phyloP scores from a whole-genome alignment of 2,797 vertebrate species.

The Enteromius radiatus region DNA sequence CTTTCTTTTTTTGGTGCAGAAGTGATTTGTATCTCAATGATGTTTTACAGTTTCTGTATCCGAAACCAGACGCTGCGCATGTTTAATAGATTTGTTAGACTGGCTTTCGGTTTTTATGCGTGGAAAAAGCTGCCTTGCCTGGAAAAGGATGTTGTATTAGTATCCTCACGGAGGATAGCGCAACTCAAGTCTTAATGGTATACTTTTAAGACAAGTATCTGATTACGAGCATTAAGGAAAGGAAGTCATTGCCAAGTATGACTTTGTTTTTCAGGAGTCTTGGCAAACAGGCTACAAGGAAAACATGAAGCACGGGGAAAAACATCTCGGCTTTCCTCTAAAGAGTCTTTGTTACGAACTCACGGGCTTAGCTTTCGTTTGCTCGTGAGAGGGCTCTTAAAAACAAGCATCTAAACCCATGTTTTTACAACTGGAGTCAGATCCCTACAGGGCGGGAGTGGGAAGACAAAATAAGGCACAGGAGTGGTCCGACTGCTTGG shows the following conservation, averaged over 20 bases:
- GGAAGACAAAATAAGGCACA: conserved; percentile 68
- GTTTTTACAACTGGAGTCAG: conserved; percentile 75
- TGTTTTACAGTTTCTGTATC: conserved; percentile 30
- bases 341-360: conserved; percentile 65
- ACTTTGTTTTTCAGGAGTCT: conserved; percentile 65
- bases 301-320: conserved; percentile 69
- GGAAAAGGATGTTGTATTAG: conserved; percentile 30
- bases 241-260: conserved; percentile 54
- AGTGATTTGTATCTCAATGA: not conserved
- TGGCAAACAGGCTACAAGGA: conserved; percentile 65
- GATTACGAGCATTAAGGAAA: conserved; percentile 39
- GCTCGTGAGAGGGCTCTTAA: conserved; percentile 69
- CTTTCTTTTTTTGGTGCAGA: not conserved
- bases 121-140: not conserved
- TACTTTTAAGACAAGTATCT: conserved; percentile 32
- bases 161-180: conserved; percentile 5
- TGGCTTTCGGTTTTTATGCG: conserved; percentile 14
- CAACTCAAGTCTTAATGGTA: conserved; percentile 27
- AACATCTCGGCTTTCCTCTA: conserved; percentile 62
- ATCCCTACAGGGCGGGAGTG: conserved; percentile 68
- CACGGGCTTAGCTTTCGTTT: conserved; percentile 70
- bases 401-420: conserved; percentile 74
- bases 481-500: conserved; percentile 50
- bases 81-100: conserved; percentile 39
- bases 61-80: conserved; percentile 23